Percentiles rank a stretch among this genome's conserved stretches.
Evolutionary conservation across 2,113 vertebrate species (phyloP).

Genomic region (Bos indicus): DNA sequence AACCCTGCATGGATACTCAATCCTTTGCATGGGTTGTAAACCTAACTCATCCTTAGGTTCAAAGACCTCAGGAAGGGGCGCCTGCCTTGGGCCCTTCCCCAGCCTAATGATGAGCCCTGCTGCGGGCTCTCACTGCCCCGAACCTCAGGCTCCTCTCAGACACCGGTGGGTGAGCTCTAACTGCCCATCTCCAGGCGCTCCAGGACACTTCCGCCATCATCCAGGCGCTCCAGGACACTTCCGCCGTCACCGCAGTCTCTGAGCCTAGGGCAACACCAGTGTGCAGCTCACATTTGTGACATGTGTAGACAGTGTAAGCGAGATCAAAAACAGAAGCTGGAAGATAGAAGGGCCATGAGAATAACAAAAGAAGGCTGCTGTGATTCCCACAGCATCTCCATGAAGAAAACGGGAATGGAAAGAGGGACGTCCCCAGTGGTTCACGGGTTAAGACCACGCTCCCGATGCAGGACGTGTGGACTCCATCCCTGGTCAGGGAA

Average conservation of each 20-base stretch:
- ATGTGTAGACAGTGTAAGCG: background rate
- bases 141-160: background rate
- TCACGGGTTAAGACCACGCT: background rate
- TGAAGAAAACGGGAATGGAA: background rate
- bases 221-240: background rate
- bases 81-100: background rate
- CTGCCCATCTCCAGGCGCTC: background rate
- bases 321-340: background rate
- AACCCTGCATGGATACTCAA: background rate
- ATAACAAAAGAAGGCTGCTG: background rate
- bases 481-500: background rate
- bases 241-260: background rate
- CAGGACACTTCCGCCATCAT: background rate
- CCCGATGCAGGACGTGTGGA: background rate
- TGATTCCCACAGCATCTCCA: background rate
- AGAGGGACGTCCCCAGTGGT: background rate
- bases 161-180: background rate
- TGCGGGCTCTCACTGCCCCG: background rate
- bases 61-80: background rate
- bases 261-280: background rate
- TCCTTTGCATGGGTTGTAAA: background rate
- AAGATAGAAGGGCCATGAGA: background rate
- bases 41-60: background rate
- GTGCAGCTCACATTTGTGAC: rapidly evolving
- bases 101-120: background rate